Percentiles rank a stretch among this genome's conserved stretches.
Evolutionary conservation across 2,113 vertebrate species (phyloP).

Genomic region (Alosa alosa): DNA sequence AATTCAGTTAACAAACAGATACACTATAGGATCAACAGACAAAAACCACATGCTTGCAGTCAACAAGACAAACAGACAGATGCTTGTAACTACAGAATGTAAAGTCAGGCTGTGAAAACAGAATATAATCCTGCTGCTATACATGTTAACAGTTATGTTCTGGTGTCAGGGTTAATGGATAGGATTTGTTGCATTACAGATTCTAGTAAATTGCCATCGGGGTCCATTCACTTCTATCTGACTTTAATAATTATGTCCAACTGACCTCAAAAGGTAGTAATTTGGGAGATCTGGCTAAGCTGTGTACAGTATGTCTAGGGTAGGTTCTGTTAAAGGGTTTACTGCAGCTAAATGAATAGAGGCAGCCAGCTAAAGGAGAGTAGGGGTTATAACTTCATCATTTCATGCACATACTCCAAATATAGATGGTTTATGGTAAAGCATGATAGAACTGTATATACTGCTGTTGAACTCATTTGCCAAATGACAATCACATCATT

Average conservation of each 20-base stretch:
- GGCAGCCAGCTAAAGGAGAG: background rate
- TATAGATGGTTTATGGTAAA: background rate
- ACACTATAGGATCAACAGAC: background rate
- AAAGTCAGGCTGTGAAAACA: background rate
- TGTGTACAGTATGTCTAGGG: background rate
- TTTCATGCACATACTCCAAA: background rate
- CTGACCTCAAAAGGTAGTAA: background rate
- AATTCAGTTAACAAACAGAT: background rate
- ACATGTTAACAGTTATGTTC: background rate
- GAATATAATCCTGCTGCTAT: background rate
- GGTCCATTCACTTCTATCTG: background rate
- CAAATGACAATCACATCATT: no score
- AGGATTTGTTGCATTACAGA: background rate
- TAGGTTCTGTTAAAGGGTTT: background rate
- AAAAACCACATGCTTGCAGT: background rate
- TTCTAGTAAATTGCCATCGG: background rate
- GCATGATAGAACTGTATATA: background rate
- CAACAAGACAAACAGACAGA: background rate
- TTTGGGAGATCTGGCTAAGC: background rate
- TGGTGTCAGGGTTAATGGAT: background rate
- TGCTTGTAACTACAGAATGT: background rate
- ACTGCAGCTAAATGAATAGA: background rate
- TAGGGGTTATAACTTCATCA: background rate
- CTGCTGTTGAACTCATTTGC: background rate
- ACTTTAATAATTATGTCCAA: background rate